A percentile compares a stretch with the other conserved stretches of the same genome.
phyloP scores from a whole-genome alignment of 2,113 vertebrate genomes.

The Notiomystis cincta region DNA sequence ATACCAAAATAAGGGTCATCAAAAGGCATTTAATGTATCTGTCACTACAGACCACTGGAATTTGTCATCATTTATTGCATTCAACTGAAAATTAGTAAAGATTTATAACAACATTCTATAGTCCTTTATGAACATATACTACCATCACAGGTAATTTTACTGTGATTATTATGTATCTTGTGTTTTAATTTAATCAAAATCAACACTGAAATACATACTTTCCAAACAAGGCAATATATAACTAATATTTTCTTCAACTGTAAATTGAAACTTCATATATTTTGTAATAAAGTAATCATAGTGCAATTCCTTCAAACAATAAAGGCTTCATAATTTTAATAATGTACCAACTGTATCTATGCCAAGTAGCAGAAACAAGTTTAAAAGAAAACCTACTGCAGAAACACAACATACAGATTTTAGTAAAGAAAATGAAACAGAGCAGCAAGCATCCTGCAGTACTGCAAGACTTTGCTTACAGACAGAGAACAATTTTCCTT shows the following conservation, averaged over 20 bases:
- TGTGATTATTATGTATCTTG: background rate
- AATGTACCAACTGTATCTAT: background rate
- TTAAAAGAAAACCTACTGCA: background rate
- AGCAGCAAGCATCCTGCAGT: background rate
- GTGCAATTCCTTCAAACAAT: background rate
- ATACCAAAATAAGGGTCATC: background rate
- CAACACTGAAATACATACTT: background rate
- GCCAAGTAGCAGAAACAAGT: background rate
- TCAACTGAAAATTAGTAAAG: background rate
- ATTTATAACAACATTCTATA: background rate
- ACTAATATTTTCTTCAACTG: background rate
- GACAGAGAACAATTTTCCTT: background rate
- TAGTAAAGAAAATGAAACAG: rapidly evolving
- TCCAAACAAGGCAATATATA: background rate
- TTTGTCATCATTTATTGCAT: background rate
- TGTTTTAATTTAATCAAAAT: background rate
- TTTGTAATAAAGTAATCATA: background rate
- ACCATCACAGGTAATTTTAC: background rate
- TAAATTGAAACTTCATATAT: background rate
- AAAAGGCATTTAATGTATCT: background rate
- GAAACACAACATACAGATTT: background rate
- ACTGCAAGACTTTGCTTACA: background rate
- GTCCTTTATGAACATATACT: background rate
- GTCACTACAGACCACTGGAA: background rate
- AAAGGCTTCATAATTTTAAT: background rate